phyloP scores from a whole-genome alignment of 2,888 invertebrate species.

The Agriopis marginaria region DNA sequence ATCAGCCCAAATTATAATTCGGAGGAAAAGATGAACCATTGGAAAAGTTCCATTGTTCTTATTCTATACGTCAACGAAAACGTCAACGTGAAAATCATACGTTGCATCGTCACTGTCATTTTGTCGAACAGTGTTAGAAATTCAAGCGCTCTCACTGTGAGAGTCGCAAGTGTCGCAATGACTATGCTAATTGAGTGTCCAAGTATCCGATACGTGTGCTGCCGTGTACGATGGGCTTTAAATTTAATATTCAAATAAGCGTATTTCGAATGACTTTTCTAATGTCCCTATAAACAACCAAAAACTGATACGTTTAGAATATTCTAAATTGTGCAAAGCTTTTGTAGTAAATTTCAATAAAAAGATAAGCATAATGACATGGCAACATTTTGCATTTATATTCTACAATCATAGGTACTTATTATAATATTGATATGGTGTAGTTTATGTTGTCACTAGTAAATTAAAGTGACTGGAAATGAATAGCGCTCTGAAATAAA shows the following conservation, averaged over 20 bases:
- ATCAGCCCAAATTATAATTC: too few relatives aligned
- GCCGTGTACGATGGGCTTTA: too few relatives aligned
- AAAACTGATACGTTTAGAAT: constrained; percentile 10
- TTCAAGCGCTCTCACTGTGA: too few relatives aligned
- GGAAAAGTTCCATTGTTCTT: too few relatives aligned
- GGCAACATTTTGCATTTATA: constrained; percentile 8
- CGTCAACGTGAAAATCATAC: too few relatives aligned
- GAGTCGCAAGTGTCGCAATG: too few relatives aligned
- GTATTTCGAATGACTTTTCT: constrained; percentile 28
- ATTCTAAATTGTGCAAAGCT: background rate
- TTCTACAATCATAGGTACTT: background rate
- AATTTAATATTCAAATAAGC: background rate
- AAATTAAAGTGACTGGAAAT: constrained; percentile 5
- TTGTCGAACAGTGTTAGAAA: too few relatives aligned
- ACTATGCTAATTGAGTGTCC: too few relatives aligned
- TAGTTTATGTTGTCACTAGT: constrained; percentile 8
- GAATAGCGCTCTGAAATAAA: background rate
- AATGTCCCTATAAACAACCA: constrained; percentile 4
- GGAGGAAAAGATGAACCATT: too few relatives aligned
- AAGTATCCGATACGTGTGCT: too few relatives aligned
- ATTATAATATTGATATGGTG: background rate
- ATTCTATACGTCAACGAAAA: too few relatives aligned
- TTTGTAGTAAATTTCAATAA: constrained; percentile 1
- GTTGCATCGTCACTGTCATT: too few relatives aligned
- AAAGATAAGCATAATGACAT: background rate